Conservation (phyloP, 2,797 vertebrate genomes). For the Malurus splendens region DNA sequence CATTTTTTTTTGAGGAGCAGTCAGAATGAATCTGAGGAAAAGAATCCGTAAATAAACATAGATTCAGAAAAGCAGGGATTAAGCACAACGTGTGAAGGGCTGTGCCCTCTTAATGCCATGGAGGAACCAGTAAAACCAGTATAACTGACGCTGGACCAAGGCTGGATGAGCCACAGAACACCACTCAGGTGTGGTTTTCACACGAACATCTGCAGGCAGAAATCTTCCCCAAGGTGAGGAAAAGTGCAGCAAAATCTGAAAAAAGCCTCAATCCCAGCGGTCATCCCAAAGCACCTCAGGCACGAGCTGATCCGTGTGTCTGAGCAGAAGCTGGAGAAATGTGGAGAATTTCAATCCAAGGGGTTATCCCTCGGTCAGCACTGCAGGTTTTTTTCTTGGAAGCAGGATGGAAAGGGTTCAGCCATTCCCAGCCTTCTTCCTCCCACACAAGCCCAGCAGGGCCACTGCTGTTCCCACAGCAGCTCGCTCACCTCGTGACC, state of each 20-base stretch:
- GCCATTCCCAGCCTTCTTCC: background rate
- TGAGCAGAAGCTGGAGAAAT: background rate
- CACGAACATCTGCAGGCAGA: background rate
- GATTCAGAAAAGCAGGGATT: background rate
- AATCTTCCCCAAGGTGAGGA: rapidly evolving
- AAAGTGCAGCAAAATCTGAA: background rate
- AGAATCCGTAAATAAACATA: background rate
- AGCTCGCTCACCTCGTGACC: background rate
- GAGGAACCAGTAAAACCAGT: background rate
- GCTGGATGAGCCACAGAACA: background rate
- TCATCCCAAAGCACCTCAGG: background rate
- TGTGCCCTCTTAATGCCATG: background rate
- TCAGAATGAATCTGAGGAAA: background rate
- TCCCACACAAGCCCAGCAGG: background rate
- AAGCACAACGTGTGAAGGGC: background rate
- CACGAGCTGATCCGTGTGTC: background rate
- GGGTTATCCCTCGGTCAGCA: background rate
- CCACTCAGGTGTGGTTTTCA: background rate
- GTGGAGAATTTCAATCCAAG: background rate
- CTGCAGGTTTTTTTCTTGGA: background rate
- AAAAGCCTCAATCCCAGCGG: background rate
- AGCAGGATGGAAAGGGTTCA: background rate
- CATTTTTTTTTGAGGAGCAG: background rate
- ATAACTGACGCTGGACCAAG: background rate
- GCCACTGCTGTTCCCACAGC: background rate